phyloP scores from a whole-genome alignment of 2,797 vertebrate genomes.

The Halcyon smyrnensis region DNA sequence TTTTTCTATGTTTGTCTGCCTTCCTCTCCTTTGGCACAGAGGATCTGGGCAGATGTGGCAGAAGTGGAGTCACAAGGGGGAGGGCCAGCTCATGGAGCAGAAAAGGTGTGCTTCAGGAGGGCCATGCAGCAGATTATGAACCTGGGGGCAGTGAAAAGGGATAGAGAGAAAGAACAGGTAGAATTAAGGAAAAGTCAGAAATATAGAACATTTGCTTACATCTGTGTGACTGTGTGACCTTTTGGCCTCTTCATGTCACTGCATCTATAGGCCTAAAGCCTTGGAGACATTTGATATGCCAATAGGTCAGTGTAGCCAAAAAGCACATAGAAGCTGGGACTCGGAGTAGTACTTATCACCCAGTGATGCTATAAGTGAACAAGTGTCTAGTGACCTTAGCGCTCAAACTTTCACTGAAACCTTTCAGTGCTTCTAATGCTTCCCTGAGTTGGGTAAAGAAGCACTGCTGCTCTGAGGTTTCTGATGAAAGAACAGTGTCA shows the following conservation, averaged over 20 bases:
- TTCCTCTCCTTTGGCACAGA: neutral
- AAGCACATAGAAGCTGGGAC: neutral
- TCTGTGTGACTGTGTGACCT: accelerated
- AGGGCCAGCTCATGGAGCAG: neutral
- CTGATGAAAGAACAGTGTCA: neutral
- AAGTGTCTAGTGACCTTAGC: neutral
- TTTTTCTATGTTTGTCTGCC: neutral
- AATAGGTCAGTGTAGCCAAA: accelerated
- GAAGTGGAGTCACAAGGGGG: neutral
- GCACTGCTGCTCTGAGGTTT: neutral
- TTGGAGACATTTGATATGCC: neutral
- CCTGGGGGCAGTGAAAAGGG: neutral
- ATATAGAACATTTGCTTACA: neutral
- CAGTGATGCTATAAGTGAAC: neutral
- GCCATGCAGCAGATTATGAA: neutral
- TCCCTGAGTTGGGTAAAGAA: neutral
- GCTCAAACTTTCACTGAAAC: neutral
- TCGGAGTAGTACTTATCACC: accelerated
- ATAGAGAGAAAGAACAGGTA: neutral
- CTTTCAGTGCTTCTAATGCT: neutral
- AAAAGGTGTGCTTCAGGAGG: neutral
- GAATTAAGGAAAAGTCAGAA: neutral
- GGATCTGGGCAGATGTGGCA: accelerated
- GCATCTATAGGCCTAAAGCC: neutral
- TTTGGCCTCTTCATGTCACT: neutral